phyloP scores from a whole-genome alignment of 2,113 vertebrate species.

The Cygnus buccinator region DNA sequence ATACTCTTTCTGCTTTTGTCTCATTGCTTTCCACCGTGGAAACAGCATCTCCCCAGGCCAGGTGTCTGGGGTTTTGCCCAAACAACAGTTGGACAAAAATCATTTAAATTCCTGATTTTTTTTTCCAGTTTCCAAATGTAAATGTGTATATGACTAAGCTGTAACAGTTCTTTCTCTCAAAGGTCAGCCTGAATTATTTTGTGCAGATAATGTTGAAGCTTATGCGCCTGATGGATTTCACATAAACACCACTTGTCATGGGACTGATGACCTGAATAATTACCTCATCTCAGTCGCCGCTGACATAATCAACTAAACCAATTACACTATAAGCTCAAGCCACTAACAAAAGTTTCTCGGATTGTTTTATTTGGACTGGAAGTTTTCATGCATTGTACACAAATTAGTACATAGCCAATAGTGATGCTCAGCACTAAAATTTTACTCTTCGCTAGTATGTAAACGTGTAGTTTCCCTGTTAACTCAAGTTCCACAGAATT shows the following conservation, averaged over 20 bases:
- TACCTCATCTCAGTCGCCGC: neutral
- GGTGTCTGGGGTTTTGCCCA: neutral
- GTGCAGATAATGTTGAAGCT: neutral
- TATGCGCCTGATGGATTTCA: conserved; percentile 20
- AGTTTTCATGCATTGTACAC: neutral
- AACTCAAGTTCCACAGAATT: neutral
- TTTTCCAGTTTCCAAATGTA: neutral
- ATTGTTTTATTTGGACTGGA: neutral
- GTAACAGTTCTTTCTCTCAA: neutral
- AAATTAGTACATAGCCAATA: neutral
- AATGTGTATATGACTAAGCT: neutral
- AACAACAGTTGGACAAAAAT: neutral
- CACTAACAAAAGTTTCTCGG: neutral
- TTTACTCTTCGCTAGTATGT: neutral
- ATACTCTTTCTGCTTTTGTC: neutral
- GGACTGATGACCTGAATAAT: conserved; percentile 32
- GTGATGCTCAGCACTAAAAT: neutral
- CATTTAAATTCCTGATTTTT: neutral
- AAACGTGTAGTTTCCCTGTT: neutral
- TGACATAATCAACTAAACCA: conserved; percentile 12
- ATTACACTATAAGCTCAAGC: neutral
- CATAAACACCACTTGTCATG: neutral
- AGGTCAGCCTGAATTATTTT: conserved; percentile 33
- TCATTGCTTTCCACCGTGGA: neutral
- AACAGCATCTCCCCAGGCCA: neutral